Evolutionary conservation across 2,797 vertebrate species (phyloP).

Genomic region (Clarias pachynema): DNA sequence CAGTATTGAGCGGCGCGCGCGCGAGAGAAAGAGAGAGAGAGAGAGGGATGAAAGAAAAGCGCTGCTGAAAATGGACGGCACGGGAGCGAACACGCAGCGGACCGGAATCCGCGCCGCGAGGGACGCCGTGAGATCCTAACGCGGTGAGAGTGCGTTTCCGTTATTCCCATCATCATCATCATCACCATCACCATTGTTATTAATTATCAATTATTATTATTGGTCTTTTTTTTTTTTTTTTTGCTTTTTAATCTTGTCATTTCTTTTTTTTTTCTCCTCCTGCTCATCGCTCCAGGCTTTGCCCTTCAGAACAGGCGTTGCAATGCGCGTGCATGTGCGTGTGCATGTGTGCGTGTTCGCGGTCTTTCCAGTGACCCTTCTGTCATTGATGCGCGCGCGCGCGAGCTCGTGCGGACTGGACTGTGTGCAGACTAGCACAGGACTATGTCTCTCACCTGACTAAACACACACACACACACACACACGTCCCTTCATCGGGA

Average conservation of each 20-base stretch:
- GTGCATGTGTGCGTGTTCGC: constrained; percentile 43
- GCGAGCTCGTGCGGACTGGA: background rate
- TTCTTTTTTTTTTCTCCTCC: background rate
- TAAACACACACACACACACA: constrained; percentile 7
- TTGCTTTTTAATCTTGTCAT: background rate
- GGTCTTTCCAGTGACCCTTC: constrained; percentile 70
- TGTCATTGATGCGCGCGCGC: constrained; percentile 77
- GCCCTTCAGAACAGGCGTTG: constrained; percentile 68
- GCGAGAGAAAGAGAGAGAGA: background rate
- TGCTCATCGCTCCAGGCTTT: constrained; percentile 63
- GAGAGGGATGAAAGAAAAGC: background rate
- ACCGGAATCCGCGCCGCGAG: constrained; percentile 65
- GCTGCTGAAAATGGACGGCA: constrained; percentile 71
- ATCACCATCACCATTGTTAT: background rate
- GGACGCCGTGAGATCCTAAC: constrained; percentile 67
- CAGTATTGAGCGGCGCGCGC: constrained; percentile 33
- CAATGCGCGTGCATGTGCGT: constrained; percentile 4
- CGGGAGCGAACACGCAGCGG: constrained; percentile 70
- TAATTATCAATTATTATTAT: constrained; percentile 1
- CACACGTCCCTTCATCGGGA: background rate
- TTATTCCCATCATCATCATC: background rate
- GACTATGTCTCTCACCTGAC: constrained; percentile 37
- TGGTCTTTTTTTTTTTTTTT: background rate
- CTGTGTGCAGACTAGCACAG: constrained; percentile 54
- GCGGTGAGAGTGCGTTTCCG: constrained; percentile 69